phyloP scores from a whole-genome alignment of 2,797 vertebrate species.

The Salarias fasciatus region DNA sequence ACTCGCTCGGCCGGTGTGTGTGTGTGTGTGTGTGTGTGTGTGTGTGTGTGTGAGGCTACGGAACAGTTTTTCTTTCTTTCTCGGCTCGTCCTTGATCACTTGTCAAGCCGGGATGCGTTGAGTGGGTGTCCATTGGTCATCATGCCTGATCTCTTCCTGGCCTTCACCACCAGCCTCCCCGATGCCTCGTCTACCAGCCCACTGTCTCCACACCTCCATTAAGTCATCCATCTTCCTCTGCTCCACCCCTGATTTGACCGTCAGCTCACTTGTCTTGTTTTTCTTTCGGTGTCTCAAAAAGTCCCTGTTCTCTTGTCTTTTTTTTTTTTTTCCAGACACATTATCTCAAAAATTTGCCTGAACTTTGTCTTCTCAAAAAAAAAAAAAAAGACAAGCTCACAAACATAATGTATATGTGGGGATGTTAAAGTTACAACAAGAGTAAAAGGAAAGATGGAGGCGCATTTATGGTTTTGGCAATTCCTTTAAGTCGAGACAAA shows the following conservation, averaged over 20 bases:
- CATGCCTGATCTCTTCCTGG: conserved; percentile 71
- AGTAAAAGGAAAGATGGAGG: background rate
- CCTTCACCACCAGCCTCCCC: conserved; percentile 76
- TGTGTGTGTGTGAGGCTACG: conserved; percentile 23
- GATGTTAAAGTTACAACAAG: conserved; percentile 32
- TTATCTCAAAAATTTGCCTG: conserved; percentile 30
- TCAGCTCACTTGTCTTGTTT: conserved; percentile 75
- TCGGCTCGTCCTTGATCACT: conserved; percentile 71
- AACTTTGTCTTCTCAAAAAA: too few species aligned
- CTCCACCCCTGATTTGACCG: conserved; percentile 73
- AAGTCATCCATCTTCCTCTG: conserved; percentile 84
- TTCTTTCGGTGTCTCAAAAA: conserved; percentile 35
- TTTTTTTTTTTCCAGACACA: conserved; percentile 46
- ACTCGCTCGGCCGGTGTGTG: conserved; percentile 25
- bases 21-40: too few species aligned
- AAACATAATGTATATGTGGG: conserved; percentile 33
- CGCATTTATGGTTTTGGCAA: conserved; percentile 21
- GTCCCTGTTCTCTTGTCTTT: conserved; percentile 4
- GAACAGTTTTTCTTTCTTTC: conserved; percentile 44
- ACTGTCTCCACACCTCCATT: conserved; percentile 81
- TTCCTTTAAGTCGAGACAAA: conserved; percentile 18
- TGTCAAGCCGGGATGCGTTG: conserved; percentile 70
- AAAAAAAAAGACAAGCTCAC: conserved; percentile 41
- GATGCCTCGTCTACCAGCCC: conserved; percentile 79
- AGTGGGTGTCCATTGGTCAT: conserved; percentile 78